Evolutionary conservation across 2,888 invertebrate species (phyloP).

Genomic region (Cantharis lateralis): DNA sequence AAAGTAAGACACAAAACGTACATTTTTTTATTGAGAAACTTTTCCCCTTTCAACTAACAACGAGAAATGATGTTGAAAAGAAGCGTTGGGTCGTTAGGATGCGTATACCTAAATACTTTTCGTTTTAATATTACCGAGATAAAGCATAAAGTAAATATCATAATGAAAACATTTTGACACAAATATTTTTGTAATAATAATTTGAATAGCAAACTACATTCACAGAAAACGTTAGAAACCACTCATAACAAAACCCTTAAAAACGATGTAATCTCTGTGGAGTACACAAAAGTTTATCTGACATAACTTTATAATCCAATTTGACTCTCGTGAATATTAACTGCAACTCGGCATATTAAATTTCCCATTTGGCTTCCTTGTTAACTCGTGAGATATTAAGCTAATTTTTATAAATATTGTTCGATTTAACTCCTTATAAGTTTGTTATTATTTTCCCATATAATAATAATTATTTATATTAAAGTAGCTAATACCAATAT

Average conservation of each 20-base stretch:
- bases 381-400: constrained; percentile 8
- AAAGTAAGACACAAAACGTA: not conserved
- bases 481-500: too few species aligned
- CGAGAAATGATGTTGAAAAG: not conserved
- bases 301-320: constrained; percentile 34
- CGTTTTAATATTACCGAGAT: not conserved
- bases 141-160: not conserved
- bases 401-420: constrained; percentile 7
- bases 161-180: not conserved
- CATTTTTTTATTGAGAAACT: not conserved
- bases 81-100: not conserved
- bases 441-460: not conserved
- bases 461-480: not conserved
- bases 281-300: constrained; percentile 23
- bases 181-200: not conserved
- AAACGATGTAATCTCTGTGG: constrained; percentile 15
- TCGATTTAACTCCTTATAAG: not conserved
- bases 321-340: constrained; percentile 32
- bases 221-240: constrained; percentile 6
- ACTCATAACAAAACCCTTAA: constrained; percentile 12
- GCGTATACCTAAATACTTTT: not conserved
- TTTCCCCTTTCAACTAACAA: not conserved
- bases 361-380: constrained; percentile 17
- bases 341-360: constrained; percentile 21
- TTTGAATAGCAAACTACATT: not conserved